Percentiles rank a stretch among this genome's conserved stretches.
These are phyloP conservation scores for Luscinia megarhynchos DNA, from an alignment of 2,797 vertebrate species.

Conservation along the genomic window DNA sequence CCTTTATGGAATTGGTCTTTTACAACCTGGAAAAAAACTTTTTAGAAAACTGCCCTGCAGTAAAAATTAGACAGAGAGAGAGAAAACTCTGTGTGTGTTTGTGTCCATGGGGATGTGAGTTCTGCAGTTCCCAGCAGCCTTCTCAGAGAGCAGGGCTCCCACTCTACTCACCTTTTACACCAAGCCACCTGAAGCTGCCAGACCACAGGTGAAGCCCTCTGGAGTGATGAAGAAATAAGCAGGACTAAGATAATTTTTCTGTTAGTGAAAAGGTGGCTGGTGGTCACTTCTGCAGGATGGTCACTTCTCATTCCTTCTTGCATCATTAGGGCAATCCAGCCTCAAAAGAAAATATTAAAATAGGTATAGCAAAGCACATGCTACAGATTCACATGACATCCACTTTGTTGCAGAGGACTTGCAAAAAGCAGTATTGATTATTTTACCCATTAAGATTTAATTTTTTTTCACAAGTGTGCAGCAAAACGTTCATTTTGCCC, in stretches of 20 bases:
- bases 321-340: background rate
- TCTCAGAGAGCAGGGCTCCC: background rate
- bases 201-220: background rate
- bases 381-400: background rate
- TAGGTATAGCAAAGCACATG: background rate
- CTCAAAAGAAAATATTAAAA: background rate
- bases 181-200: background rate
- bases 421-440: background rate
- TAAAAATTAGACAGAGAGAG: background rate
- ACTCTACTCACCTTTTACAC: rapidly evolving
- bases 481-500: background rate
- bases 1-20: constrained; percentile 58
- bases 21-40: constrained; percentile 44
- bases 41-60: background rate
- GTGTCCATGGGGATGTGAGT: background rate
- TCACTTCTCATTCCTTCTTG: background rate
- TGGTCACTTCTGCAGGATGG: background rate
- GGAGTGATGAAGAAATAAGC: background rate
- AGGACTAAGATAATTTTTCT: background rate
- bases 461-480: background rate
- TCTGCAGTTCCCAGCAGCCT: background rate
- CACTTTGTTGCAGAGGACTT: background rate
- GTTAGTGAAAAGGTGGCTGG: background rate
- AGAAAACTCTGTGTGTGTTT: background rate
- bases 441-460: background rate